Evolutionary conservation across 2,113 vertebrate species (phyloP), one percentile per base, ranked within the genome.

Genomic region (Lampris megalopsis): DNA sequence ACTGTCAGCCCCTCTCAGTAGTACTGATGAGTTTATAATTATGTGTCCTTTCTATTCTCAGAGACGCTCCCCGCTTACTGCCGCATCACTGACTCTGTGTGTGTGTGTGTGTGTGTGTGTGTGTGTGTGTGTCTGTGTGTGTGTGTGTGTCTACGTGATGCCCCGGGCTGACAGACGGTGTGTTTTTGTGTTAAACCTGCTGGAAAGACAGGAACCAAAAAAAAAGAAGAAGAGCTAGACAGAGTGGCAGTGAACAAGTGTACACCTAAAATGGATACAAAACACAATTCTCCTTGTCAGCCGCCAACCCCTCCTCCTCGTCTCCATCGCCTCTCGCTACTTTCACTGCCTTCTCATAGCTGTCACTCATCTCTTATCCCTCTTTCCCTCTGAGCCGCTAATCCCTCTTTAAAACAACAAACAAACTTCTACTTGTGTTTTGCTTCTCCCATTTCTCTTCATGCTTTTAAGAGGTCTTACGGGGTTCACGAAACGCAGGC

Each of bases 121-220:
- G 58, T 59, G 52, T 64, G 59, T 60, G 49, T 56, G 47, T 63
- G 63, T 77, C 49, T 63, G 72, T 60, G n/a, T 65, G 54, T 72
- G 71, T 68, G 58, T 71, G 36, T 10, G 65, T 53, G 41, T 58
- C n/a, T 68, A 36, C 45, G 4, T 56, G 69, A 73, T 63, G 79
- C 70, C 81, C 79, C 6, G 64, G 48, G 78, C 81, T 47, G 71
- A 79, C 83, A 79, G 74, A 64, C 54, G 60, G 68, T 80, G 74
- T 78, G 75, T 63, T 81, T 83, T 76, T 71, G n/a, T 81, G 82
- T 85, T 85, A 71, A 85, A 82, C 49, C n/a, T 63, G 59, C 69
- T 80, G 43, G 63, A 82, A 84, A 75, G 59, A 86, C 35, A 41
- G 41, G 68, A 83, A 62, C 47, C 61, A 73, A 73, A 77, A 76